Evolutionary conservation across 2,888 invertebrate species (phyloP), one percentile per base, ranked within the genome.

Genomic region (Trachelus iudaicus): DNA sequence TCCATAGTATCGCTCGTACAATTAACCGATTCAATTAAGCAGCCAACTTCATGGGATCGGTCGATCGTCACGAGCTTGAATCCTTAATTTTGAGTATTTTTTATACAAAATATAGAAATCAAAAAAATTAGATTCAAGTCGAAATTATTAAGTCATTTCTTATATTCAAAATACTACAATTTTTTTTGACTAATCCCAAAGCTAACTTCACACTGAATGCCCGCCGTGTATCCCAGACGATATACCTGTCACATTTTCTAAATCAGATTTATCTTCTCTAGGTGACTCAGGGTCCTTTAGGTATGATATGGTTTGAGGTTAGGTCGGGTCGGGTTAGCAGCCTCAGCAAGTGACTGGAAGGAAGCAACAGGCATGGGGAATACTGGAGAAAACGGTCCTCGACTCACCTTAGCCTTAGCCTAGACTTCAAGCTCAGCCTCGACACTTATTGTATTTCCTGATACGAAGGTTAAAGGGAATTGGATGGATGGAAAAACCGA

Each of bases 391-490:
- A 56, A 56, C 56, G 23, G 6, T 56, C 56, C 56, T 56, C 2
- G 56, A 56, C 23, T 56, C 56, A 56, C 56, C 56, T 56, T 56
- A 71, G 71, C 31, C 71, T 34, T 71, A 33, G 71, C 71, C 71
- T 31, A 31, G 33, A 33, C 71, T 71, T 71, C 12, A 71, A 71
- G 33, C 34, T 71, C 71, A 23, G 71, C 71, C 71, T 71, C 71
- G 71, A 34, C 12, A 12, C 82, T 87, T 87, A 87, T 86, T 86
- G 85, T 87, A 89, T 89, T 89, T 89, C 87, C 89, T 87, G 85
- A 80, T 81, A 84, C 85, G 87, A 87, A 90, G 88, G 88, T 89
- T 89, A 86, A 88, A 87, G 85, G 82, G 87, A 90, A 90, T 90
- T 90, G 89, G 88, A 89, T 87, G 85, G 88, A 89, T 87, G 85